phyloP scores from a whole-genome alignment of 2,888 invertebrate species.

The Temnothorax rugatulus region DNA sequence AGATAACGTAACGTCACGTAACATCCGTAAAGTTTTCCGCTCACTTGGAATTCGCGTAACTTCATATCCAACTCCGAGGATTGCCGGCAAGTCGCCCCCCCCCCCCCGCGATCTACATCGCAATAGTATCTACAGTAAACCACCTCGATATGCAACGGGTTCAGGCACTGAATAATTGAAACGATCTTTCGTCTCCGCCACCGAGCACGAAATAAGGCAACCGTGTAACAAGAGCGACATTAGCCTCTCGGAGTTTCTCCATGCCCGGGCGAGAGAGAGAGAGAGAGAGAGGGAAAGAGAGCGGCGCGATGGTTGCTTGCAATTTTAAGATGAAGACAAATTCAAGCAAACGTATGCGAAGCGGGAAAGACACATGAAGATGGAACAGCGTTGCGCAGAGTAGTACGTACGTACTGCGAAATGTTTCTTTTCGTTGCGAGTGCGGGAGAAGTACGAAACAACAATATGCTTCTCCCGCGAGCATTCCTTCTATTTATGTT shows the following conservation, averaged over 20 bases:
- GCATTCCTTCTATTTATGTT: neutral
- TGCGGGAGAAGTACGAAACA: neutral
- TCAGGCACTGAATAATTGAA: constrained; percentile 56
- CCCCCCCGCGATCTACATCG: constrained; percentile 10
- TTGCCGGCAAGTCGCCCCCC: constrained; percentile 1
- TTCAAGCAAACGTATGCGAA: constrained; percentile 40
- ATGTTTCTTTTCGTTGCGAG: constrained; percentile 47
- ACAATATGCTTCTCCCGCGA: neutral
- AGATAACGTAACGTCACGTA: neutral
- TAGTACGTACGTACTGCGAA: neutral
- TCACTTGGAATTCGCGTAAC: constrained; percentile 7
- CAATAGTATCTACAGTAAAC: constrained; percentile 18
- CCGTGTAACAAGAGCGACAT: constrained; percentile 46
- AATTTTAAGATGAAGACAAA: constrained; percentile 64
- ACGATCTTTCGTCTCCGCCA: constrained; percentile 63
- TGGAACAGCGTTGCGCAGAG: constrained; percentile 26
- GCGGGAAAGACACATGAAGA: constrained; percentile 48
- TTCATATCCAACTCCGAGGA: constrained; percentile 19
- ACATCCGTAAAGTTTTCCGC: constrained; percentile 30
- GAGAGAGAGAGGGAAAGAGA: neutral
- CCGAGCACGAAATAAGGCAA: constrained; percentile 56
- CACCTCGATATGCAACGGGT: constrained; percentile 49
- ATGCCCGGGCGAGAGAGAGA: constrained; percentile 27
- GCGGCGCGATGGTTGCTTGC: constrained; percentile 52
- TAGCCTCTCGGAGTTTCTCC: constrained; percentile 33